Evolutionary conservation across 2,797 vertebrate species (phyloP), one percentile per base, ranked within the genome.

Genomic region (Nyctibius grandis): DNA sequence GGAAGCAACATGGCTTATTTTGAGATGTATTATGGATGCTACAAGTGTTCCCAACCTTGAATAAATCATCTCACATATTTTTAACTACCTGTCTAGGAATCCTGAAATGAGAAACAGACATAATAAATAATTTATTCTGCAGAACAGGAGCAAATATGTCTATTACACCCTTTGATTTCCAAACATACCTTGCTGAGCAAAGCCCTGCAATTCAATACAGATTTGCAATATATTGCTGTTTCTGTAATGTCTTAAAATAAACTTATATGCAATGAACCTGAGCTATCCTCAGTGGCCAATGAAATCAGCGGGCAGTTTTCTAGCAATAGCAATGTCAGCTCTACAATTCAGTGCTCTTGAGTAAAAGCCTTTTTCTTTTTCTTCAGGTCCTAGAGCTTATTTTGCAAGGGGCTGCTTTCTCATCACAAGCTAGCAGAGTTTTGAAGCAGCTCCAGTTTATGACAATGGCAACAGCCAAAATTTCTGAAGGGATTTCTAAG

Each of bases 81-180:
- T 94, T 88, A 94, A 92, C 81, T 85, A 88, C 82, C 88, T 94
- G 81, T 85, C 85, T 91, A 57, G 75, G 78, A 96, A 82, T 95
- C 64, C 74, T 69, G 64, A 85, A 68, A 76, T 84, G 61, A 86
- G 25, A 65, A 91, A 64, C 23, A 85, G 83, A 48, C 34, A 57
- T 67, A 91, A 84, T 96, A 92, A 94, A 97, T 96, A 96, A 94
- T 96, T 95, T 93, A 96, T 79, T 65, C 48, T 33, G 33, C 69
- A 63, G 88, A 97, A 95, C 74, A 65, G 91, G 40, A 94, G 82
- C 86, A 95, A 94, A 92, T 74, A 74, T 18, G 13, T 75, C 5
- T 82, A 85, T 86, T 86, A 63, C n/a, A 95, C 44, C 54, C 65
- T 96, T 86, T 73, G 68, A 91, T 94, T 96, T 91, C 79, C 73